A percentile compares a stretch with the other conserved stretches of the same genome.
These are phyloP conservation scores for Notarius lentiginosus DNA, from an alignment of 2,113 vertebrate genomes.

Conservation along the genomic window DNA sequence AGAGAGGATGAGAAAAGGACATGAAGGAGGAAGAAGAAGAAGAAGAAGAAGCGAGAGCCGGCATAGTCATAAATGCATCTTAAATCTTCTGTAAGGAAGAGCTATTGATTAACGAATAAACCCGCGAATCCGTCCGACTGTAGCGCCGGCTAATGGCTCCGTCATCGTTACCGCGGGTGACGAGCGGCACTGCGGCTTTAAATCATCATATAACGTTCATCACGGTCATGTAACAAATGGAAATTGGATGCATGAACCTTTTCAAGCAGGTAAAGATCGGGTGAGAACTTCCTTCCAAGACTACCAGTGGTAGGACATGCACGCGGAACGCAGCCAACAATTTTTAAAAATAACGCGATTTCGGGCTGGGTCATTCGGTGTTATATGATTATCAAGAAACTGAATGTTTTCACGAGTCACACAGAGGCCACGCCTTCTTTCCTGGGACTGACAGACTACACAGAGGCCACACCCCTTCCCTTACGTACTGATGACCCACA, in stretches of 20 bases:
- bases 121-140: neutral
- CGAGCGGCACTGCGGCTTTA: neutral
- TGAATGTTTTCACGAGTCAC: neutral
- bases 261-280: neutral
- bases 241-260: neutral
- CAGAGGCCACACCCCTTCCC: neutral
- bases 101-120: constrained; percentile 13
- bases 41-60: neutral
- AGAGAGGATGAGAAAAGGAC: neutral
- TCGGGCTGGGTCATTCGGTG: neutral
- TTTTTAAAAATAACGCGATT: neutral
- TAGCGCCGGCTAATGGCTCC: neutral
- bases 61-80: neutral
- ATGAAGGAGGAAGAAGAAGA: neutral
- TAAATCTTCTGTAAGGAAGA: neutral
- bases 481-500: neutral
- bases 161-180: neutral
- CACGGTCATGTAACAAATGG: neutral
- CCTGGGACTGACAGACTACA: neutral
- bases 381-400: neutral
- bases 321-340: neutral
- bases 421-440: neutral
- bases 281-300: neutral
- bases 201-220: neutral
- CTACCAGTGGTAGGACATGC: neutral